phyloP scores from a whole-genome alignment of 2,797 vertebrate species.

The Falco concolor region DNA sequence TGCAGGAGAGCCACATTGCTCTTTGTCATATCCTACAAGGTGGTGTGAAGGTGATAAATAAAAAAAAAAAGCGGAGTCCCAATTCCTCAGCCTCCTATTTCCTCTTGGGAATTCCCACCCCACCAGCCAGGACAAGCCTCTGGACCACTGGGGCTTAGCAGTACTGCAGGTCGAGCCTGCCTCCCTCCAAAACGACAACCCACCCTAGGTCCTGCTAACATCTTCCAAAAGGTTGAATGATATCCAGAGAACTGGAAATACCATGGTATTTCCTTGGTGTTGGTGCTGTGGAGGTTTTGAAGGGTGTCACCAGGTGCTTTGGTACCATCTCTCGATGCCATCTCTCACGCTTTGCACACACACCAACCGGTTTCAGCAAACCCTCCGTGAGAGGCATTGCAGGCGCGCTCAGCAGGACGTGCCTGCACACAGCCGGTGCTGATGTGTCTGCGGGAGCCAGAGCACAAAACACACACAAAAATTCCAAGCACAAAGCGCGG shows the following conservation, averaged over 20 bases:
- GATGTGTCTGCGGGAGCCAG: neutral
- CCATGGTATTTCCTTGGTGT: rapidly evolving
- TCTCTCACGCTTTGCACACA: rapidly evolving
- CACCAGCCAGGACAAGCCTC: neutral
- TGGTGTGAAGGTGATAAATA: neutral
- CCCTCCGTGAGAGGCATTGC: rapidly evolving
- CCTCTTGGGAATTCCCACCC: neutral
- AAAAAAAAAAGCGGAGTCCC: neutral
- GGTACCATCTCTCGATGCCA: neutral
- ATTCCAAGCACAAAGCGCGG: rapidly evolving
- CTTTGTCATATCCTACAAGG: neutral
- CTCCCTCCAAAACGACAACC: neutral
- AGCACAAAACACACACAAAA: too few species aligned
- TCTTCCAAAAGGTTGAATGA: neutral
- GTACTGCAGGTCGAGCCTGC: neutral
- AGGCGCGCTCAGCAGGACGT: neutral
- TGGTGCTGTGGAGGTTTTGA: neutral
- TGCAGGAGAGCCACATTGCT: neutral
- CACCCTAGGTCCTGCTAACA: neutral
- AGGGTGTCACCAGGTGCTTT: neutral
- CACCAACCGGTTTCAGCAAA: neutral
- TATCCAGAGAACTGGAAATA: neutral
- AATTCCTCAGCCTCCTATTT: rapidly evolving
- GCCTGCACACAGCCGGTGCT: neutral
- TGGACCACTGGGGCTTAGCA: neutral